These are phyloP conservation scores for Neomorphus geoffroyi DNA, from an alignment of 2,797 vertebrate species.

Conservation along the genomic window DNA sequence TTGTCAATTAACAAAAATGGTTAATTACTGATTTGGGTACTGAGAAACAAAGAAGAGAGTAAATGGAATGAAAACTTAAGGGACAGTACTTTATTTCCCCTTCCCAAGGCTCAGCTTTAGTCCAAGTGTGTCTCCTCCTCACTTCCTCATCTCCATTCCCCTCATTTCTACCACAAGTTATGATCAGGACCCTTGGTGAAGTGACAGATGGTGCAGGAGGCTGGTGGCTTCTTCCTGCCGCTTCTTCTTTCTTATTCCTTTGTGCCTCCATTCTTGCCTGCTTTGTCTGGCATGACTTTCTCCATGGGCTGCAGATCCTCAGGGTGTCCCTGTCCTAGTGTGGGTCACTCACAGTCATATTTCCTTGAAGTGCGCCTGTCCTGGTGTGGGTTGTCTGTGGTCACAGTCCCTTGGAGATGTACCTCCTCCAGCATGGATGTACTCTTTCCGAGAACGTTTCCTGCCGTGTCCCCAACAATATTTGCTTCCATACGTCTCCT, in stretches of 20 bases:
- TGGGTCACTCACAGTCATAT: not conserved
- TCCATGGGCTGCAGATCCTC: not conserved
- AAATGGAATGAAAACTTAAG: not conserved
- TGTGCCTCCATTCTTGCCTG: not conserved
- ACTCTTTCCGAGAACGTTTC: not conserved
- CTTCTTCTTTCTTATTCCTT: not conserved
- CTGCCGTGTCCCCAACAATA: not conserved
- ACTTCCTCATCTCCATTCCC: rapidly evolving
- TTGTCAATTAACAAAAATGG: rapidly evolving
- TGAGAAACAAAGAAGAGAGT: not conserved
- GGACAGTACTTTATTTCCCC: not conserved
- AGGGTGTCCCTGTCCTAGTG: not conserved
- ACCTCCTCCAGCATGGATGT: not conserved
- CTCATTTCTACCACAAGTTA: rapidly evolving
- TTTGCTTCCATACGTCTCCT: not conserved
- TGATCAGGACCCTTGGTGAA: not conserved
- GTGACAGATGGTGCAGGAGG: rapidly evolving
- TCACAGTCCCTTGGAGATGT: not conserved
- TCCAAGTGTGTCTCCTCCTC: not conserved
- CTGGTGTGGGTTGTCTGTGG: rapidly evolving
- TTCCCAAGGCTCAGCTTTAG: not conserved
- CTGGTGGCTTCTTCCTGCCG: not conserved
- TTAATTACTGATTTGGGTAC: not conserved
- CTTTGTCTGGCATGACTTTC: not conserved
- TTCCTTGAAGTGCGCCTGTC: not conserved